phyloP scores from a whole-genome alignment of 2,113 vertebrate genomes.

The Perca fluviatilis region DNA sequence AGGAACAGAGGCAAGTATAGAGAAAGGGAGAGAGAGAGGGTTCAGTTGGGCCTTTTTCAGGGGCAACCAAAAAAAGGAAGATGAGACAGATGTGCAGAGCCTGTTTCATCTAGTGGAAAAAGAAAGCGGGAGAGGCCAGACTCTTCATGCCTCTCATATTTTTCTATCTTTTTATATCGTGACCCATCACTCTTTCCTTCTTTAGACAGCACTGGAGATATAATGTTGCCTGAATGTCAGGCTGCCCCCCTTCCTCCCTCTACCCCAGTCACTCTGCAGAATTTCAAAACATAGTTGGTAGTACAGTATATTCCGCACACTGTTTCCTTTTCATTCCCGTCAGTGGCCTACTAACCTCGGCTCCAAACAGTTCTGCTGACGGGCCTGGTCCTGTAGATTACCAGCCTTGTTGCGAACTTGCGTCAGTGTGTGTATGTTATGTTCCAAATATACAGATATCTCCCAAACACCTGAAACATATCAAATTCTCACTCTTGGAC shows the following conservation, averaged over 20 bases:
- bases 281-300: slow-evolving; percentile 65
- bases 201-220: slow-evolving; percentile 79
- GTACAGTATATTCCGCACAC: slow-evolving; percentile 52
- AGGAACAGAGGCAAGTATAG: slow-evolving; percentile 77
- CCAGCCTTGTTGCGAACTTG: slow-evolving; percentile 35
- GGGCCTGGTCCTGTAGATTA: slow-evolving; percentile 5
- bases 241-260: slow-evolving; percentile 50
- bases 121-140: slow-evolving; percentile 77
- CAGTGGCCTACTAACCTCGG: slow-evolving; percentile 70
- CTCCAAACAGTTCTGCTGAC: slow-evolving; percentile 23
- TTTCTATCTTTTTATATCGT: slow-evolving; percentile 77
- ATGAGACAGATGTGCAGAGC: slow-evolving; percentile 85
- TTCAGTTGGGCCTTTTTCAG: slow-evolving; percentile 81
- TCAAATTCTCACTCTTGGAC: neutral
- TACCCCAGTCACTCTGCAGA: slow-evolving; percentile 67
- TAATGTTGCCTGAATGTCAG: slow-evolving; percentile 80
- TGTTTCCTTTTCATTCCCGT: slow-evolving; percentile 54
- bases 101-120: slow-evolving; percentile 84
- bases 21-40: slow-evolving; percentile 63
- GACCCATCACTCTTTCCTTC: slow-evolving; percentile 80
- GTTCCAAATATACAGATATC: neutral
- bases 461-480: neutral
- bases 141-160: slow-evolving; percentile 74
- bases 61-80: slow-evolving; percentile 82
- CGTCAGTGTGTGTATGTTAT: slow-evolving; percentile 9